These are phyloP conservation scores for Zaprionus camerounensis DNA, from an alignment of 1,140 invertebrate genomes.

Conservation along the genomic window DNA sequence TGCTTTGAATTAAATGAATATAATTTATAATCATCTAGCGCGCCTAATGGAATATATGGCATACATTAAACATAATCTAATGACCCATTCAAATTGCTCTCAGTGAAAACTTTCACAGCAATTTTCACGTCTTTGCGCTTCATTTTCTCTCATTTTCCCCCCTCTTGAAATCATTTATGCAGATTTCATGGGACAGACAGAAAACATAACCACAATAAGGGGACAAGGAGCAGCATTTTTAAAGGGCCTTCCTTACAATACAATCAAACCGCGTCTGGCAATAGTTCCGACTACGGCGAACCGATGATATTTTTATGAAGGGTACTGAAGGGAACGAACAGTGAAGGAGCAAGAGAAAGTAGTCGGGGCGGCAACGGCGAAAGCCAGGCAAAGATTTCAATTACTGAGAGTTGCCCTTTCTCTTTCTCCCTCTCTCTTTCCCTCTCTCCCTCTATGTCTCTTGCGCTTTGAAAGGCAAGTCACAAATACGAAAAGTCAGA, in stretches of 20 bases:
- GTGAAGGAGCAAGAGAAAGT: neutral
- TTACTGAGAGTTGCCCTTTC: constrained; percentile 12
- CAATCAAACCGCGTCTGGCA: constrained; percentile 9
- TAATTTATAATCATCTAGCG: neutral
- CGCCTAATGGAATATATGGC: neutral
- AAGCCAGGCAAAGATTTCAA: constrained; percentile 45
- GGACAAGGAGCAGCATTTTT: neutral
- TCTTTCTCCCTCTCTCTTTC: neutral
- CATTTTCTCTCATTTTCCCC: neutral
- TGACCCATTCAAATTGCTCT: neutral
- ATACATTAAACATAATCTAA: neutral
- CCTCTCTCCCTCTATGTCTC: neutral
- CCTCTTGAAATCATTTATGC: constrained; percentile 19
- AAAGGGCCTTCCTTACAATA: constrained; percentile 4
- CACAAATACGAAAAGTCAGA: constrained; percentile 1
- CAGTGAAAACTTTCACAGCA: neutral
- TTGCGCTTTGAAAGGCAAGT: constrained; percentile 4
- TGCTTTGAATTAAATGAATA: neutral
- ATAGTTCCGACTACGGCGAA: constrained; percentile 13
- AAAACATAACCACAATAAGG: neutral
- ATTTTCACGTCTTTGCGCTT: neutral
- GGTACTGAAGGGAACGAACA: neutral
- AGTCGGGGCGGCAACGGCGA: neutral
- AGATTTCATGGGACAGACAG: constrained; percentile 8
- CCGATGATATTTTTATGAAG: constrained; percentile 34